These are phyloP conservation scores for Lepidurus arcticus DNA, from an alignment of 1,140 invertebrate species.

Conservation along the genomic window DNA sequence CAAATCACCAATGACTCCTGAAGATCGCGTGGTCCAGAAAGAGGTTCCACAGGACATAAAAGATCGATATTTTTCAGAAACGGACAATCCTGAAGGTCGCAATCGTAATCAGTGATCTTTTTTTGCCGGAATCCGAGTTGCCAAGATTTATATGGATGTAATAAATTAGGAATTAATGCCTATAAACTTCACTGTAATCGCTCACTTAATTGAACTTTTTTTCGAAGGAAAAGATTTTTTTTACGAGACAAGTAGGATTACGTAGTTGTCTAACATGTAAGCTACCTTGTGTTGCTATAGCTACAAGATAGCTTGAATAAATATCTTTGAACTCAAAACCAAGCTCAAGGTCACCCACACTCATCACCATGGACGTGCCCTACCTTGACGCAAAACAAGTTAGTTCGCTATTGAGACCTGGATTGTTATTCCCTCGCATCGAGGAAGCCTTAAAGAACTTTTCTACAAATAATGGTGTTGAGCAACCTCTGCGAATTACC, in stretches of 20 bases:
- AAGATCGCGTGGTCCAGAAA: neutral
- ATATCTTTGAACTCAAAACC: no score
- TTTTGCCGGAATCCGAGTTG: neutral
- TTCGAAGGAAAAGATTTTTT: no score
- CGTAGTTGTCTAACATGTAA: no score
- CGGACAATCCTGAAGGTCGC: neutral
- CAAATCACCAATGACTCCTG: neutral
- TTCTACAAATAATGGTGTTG: slow-evolving; percentile 25
- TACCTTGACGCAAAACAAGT: slow-evolving; percentile 25
- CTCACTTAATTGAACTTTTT: no score
- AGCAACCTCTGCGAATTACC: slow-evolving; percentile 27
- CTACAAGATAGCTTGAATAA: no score
- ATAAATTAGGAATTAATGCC: no score
- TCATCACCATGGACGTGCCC: slow-evolving; percentile 24
- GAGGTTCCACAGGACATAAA: neutral
- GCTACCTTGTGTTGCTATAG: no score
- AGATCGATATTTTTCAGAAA: neutral
- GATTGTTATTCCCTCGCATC: slow-evolving; percentile 16
- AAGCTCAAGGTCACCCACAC: no score
- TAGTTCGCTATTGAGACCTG: slow-evolving; percentile 15
- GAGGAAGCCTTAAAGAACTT: slow-evolving; percentile 31
- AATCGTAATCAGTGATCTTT: neutral
- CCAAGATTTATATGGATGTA: no score
- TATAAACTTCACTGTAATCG: no score
- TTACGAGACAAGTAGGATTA: no score